phyloP scores from a whole-genome alignment of 2,888 invertebrate genomes.

The Sinhomidia bicolor region DNA sequence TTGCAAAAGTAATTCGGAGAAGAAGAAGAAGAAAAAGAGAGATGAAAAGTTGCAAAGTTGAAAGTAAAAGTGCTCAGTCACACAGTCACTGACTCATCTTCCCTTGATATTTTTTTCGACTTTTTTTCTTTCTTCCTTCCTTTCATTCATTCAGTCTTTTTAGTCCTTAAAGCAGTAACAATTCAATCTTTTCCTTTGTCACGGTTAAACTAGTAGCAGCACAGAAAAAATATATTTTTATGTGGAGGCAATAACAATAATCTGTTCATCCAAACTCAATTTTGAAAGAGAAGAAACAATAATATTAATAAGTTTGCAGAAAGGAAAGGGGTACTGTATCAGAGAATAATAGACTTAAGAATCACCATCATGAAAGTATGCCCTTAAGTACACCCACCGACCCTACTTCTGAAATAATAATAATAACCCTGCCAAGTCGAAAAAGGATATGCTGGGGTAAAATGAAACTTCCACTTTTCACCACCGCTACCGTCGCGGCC shows the following conservation, averaged over 20 bases:
- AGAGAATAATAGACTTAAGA: too few relatives aligned
- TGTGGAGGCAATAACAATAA: too few relatives aligned
- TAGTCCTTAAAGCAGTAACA: too few relatives aligned
- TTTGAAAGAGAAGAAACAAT: too few relatives aligned
- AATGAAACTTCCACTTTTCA: slow-evolving; percentile 33
- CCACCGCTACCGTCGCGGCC: background rate
- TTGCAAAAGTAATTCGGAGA: slow-evolving; percentile 29
- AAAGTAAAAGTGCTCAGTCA: background rate
- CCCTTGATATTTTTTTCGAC: background rate
- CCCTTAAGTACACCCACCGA: background rate
- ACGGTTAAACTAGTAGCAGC: too few relatives aligned
- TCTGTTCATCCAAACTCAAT: too few relatives aligned
- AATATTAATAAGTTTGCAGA: too few relatives aligned
- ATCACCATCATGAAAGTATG: too few relatives aligned
- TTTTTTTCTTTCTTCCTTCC: background rate
- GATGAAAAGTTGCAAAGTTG: slow-evolving; percentile 33
- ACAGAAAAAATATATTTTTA: too few relatives aligned
- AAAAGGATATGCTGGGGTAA: background rate
- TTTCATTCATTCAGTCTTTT: background rate
- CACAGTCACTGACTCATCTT: background rate
- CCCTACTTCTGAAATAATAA: background rate
- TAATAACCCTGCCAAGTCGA: background rate
- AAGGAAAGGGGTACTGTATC: too few relatives aligned
- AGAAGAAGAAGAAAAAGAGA: background rate
- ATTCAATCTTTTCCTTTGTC: too few relatives aligned